Percentiles rank a stretch among this genome's conserved stretches.
Conservation (phyloP, 2,888 invertebrate genomes). For the Tipula vernalis region DNA sequence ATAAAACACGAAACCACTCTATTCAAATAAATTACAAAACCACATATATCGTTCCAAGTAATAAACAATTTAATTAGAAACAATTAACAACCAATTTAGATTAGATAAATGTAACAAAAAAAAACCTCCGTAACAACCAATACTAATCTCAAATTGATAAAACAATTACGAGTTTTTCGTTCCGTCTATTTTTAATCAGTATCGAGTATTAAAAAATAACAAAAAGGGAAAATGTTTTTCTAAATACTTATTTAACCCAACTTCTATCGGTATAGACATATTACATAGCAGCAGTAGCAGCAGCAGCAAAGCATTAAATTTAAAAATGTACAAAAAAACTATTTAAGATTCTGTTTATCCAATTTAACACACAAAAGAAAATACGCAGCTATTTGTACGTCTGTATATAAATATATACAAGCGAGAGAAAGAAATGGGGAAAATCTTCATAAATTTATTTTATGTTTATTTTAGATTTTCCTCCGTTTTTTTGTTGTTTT, state of each 20-base stretch:
- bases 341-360: not conserved
- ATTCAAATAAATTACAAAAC: not conserved
- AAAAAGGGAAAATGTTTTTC: not conserved
- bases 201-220: not conserved
- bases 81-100: not conserved
- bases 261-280: not conserved
- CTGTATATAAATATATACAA: no score
- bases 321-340: not conserved
- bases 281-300: not conserved
- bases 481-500: not conserved
- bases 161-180: not conserved
- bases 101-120: not conserved
- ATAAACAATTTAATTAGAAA: slow-evolving; percentile 4
- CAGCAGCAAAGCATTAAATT: not conserved
- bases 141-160: not conserved
- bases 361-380: not conserved
- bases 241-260: not conserved
- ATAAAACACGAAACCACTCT: not conserved
- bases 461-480: not conserved
- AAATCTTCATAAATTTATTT: not conserved
- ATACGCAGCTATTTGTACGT: not conserved
- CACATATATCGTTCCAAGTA: not conserved
- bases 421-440: not conserved
- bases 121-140: not conserved
- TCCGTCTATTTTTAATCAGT: not conserved